Percentiles rank a stretch among this genome's conserved stretches.
Evolutionary conservation across 2,888 invertebrate genomes (phyloP).

Genomic region (Julus scandinavius): DNA sequence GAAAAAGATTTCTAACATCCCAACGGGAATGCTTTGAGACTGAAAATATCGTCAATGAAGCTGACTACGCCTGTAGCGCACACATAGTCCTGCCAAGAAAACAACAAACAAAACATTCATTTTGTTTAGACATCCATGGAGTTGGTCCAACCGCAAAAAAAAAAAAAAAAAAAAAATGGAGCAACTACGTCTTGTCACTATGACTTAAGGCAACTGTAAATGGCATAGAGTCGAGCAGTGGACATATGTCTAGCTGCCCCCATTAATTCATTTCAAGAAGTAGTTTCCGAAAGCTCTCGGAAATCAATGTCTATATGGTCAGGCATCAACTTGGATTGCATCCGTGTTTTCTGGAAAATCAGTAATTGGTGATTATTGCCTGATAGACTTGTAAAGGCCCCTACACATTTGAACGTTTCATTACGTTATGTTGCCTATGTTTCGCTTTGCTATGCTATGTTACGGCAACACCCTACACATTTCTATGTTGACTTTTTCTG

Average conservation of each 20-base stretch:
- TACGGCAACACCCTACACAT: too few species aligned
- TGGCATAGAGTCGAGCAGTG: background rate
- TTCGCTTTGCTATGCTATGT: too few species aligned
- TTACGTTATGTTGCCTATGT: too few species aligned
- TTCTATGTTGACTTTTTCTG: too few species aligned
- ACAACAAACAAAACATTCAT: slow-evolving; percentile 34
- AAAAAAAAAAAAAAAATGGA: background rate
- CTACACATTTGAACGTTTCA: too few species aligned
- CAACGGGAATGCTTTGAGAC: slow-evolving; percentile 14
- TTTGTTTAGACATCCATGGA: slow-evolving; percentile 24
- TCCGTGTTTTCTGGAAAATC: background rate
- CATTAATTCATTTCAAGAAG: slow-evolving; percentile 30
- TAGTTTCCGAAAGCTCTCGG: slow-evolving; percentile 24
- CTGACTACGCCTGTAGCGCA: slow-evolving; percentile 21
- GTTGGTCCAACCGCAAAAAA: background rate
- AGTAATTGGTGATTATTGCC: background rate
- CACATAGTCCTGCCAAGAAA: slow-evolving; percentile 2
- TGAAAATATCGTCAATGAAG: slow-evolving; percentile 11
- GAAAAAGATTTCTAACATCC: slow-evolving; percentile 11
- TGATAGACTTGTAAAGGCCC: background rate
- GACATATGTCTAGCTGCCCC: slow-evolving; percentile 17
- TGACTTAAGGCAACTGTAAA: slow-evolving; percentile 33
- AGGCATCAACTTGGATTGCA: background rate
- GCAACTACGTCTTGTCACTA: slow-evolving; percentile 37
- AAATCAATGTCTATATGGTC: slow-evolving; percentile 1